Conservation (phyloP, 2,797 vertebrate species). For the Pelochelys cantorii region DNA sequence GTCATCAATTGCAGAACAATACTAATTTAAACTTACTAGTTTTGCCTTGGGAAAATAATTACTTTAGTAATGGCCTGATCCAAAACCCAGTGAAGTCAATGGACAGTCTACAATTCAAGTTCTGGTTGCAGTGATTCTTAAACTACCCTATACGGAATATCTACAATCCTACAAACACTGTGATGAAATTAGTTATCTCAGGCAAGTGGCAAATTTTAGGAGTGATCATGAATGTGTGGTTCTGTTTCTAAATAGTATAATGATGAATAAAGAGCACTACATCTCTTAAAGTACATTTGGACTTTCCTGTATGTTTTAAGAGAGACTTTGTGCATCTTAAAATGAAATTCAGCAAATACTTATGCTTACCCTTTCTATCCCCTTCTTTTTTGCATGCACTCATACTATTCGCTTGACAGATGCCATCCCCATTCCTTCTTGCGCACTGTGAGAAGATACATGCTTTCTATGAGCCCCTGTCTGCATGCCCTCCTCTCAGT, state of each 20-base stretch:
- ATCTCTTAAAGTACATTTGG: neutral
- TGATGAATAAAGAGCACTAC: neutral
- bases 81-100: slow-evolving; percentile 13
- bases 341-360: neutral
- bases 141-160: slow-evolving; percentile 47
- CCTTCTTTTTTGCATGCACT: neutral
- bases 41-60: slow-evolving; percentile 28
- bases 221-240: slow-evolving; percentile 41
- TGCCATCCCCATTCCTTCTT: neutral
- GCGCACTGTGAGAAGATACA: neutral
- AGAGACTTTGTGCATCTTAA: neutral
- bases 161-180: slow-evolving; percentile 53
- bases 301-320: neutral
- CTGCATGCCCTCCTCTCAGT: slow-evolving; percentile 18
- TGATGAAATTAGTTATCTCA: slow-evolving; percentile 61
- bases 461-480: slow-evolving; percentile 1
- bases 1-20: slow-evolving; percentile 20
- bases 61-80: neutral
- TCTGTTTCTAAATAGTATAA: slow-evolving; percentile 54
- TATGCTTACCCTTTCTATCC: neutral
- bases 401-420: neutral
- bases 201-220: slow-evolving; percentile 60
- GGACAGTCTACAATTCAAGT: neutral
- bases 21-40: neutral
- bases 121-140: slow-evolving; percentile 43